phyloP scores from a whole-genome alignment of 2,113 vertebrate species.

The Colaptes auratus region DNA sequence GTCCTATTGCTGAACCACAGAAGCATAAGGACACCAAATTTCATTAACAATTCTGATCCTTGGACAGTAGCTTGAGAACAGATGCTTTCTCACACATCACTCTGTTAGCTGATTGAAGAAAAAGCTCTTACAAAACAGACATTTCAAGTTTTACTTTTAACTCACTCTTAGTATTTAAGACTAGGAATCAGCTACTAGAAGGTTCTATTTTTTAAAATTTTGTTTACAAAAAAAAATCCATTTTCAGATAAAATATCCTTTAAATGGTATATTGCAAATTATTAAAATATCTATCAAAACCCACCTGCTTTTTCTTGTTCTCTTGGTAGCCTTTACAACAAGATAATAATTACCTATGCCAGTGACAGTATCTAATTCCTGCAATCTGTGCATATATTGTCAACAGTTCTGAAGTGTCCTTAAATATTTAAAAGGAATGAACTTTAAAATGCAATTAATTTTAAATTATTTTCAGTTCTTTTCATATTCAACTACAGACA shows the following conservation, averaged over 20 bases:
- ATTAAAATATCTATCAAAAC: neutral
- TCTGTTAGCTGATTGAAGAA: neutral
- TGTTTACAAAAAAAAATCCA: neutral
- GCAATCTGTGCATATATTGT: neutral
- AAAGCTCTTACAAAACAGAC: neutral
- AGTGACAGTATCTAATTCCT: neutral
- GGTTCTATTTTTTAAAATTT: neutral
- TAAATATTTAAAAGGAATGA: neutral
- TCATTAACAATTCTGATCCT: neutral
- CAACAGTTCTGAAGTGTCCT: neutral
- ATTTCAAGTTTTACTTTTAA: neutral
- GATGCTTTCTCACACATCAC: neutral
- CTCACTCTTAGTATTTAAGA: neutral
- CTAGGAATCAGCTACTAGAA: neutral
- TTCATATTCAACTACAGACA: neutral
- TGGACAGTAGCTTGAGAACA: neutral
- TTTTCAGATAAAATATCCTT: too few relatives aligned
- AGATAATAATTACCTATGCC: constrained; percentile 2
- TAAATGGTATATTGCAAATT: too few relatives aligned
- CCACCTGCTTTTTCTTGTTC: neutral
- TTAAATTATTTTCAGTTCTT: neutral
- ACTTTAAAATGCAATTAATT: neutral
- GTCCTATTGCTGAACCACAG: neutral
- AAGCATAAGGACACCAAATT: neutral
- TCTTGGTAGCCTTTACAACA: neutral